These are phyloP conservation scores for Gorilla gorilla DNA, from an alignment of 2,113 vertebrate species.

Conservation along the genomic window DNA sequence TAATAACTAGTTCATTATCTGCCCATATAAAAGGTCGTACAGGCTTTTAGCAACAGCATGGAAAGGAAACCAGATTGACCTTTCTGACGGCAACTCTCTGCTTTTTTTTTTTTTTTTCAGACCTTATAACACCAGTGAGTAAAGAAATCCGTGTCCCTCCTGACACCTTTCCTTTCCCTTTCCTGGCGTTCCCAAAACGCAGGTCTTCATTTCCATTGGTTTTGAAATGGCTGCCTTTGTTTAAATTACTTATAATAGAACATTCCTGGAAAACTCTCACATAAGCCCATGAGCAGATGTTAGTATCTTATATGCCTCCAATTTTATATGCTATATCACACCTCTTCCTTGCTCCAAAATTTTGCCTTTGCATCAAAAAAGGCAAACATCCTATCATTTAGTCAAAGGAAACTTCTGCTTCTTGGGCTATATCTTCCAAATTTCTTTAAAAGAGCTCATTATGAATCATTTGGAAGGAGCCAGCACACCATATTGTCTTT, in stretches of 20 bases:
- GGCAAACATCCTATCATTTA: constrained; percentile 25
- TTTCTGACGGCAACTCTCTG: constrained; percentile 39
- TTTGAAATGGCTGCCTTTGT: background rate
- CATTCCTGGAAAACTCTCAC: constrained; percentile 2
- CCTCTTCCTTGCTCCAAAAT: constrained; percentile 10
- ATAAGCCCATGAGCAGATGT: constrained; percentile 12
- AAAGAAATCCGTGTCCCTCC: background rate
- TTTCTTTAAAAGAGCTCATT: background rate
- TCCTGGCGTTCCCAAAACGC: background rate
- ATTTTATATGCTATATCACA: constrained; percentile 9
- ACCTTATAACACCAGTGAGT: background rate
- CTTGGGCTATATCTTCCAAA: background rate
- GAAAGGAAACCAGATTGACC: constrained; percentile 14
- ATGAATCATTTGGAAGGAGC: constrained; percentile 27
- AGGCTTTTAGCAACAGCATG: constrained; percentile 61
- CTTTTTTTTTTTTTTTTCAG: background rate
- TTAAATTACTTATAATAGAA: background rate
- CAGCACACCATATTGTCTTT: background rate
- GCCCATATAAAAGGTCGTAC: constrained; percentile 69
- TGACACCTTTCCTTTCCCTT: background rate
- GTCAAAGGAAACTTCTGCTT: constrained; percentile 36
- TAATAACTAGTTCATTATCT: constrained; percentile 77
- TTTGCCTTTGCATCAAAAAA: constrained; percentile 33
- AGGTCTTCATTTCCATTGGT: background rate
- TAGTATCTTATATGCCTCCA: background rate